Evolutionary conservation across 2,888 invertebrate species (phyloP).

Genomic region (Asteroscopus sphinx): DNA sequence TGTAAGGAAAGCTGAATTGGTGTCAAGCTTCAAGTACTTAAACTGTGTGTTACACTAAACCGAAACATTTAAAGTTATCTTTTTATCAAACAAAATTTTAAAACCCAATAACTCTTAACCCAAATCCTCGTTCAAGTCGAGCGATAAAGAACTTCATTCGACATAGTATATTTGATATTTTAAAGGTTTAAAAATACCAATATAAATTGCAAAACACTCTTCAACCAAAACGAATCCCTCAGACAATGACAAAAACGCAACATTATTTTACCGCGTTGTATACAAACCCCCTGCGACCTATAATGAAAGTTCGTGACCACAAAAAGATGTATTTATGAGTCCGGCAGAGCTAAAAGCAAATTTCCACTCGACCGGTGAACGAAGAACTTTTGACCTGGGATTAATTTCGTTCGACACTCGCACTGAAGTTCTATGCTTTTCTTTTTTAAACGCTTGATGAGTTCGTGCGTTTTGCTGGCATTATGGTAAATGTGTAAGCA

Average conservation of each 20-base stretch:
- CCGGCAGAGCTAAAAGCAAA: constrained; percentile 61
- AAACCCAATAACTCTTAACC: too few species aligned
- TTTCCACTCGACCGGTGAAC: constrained; percentile 45
- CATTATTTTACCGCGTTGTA: constrained; percentile 38
- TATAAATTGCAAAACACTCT: not conserved
- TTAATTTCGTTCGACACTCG: constrained; percentile 61
- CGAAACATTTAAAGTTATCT: too few species aligned
- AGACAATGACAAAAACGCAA: constrained; percentile 3
- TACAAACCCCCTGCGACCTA: constrained; percentile 15
- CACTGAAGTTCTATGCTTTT: constrained; percentile 21
- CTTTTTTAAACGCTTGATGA: constrained; percentile 29
- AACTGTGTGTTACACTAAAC: too few species aligned
- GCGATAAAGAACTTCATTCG: too few species aligned
- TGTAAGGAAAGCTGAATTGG: too few species aligned
- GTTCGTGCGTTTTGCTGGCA: constrained; percentile 7
- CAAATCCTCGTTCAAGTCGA: too few species aligned
- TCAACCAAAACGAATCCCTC: constrained; percentile 2
- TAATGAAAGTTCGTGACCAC: constrained; percentile 29
- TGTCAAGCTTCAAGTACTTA: too few species aligned
- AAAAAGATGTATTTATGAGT: constrained; percentile 59
- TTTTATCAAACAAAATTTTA: too few species aligned
- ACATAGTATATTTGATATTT: too few species aligned
- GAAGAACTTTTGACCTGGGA: constrained; percentile 68
- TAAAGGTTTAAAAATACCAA: not conserved
- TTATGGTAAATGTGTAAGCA: too few species aligned